Base-by-base conservation (phyloP, 2,797 vertebrate species). In the Peromyscus melanophrys region DNA sequence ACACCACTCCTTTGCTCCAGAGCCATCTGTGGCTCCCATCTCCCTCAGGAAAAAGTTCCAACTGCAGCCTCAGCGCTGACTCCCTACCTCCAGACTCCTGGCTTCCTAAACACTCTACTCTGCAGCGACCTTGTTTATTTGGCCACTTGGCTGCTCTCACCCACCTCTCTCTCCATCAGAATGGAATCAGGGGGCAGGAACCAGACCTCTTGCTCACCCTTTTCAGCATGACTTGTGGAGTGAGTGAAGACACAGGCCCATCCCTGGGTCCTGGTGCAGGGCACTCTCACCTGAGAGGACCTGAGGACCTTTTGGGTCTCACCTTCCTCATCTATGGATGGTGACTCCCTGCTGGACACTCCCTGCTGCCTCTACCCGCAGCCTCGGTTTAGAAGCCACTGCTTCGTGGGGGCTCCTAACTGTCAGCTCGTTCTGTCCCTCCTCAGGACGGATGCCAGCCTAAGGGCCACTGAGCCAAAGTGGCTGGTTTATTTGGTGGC, bases 381-480 rank as follows among this genome's bases (percentile, higher is more conserved):
- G 43, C 40, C 43, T 77, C n/a, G 0, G 59, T 37, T 19, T 4
- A n/a, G n/a, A 40, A 10, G 52, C 27, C 59, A 40, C 43, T 82
- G 37, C 55, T 49, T 19, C 67, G 52, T 0, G 0, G 73, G 55
- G 55, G 46, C 81, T 83, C 85, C 49, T 73, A 37, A 31, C 55
- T 61, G 19, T 27, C 37, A 46, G 37, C n/a, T 76, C 31, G 37
- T 9, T 61, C 55, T 13, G 17, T 17, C 19, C 37, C 10, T 27
- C 23, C 17, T 29, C 25, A 11, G 17, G n/a, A 4, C 4, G 0
- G 12, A 43, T 6, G 5, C 6, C 57, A 80, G 34, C 6, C 29
- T 27, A 2, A n/a, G 0, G 2, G 6, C 43, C 59, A 1, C 57
- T 0, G 3, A 73, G 61, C 5, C 80, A 14, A 21, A 23, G 55